phyloP scores from a whole-genome alignment of 2,797 vertebrate species.

The Falco naumanni region DNA sequence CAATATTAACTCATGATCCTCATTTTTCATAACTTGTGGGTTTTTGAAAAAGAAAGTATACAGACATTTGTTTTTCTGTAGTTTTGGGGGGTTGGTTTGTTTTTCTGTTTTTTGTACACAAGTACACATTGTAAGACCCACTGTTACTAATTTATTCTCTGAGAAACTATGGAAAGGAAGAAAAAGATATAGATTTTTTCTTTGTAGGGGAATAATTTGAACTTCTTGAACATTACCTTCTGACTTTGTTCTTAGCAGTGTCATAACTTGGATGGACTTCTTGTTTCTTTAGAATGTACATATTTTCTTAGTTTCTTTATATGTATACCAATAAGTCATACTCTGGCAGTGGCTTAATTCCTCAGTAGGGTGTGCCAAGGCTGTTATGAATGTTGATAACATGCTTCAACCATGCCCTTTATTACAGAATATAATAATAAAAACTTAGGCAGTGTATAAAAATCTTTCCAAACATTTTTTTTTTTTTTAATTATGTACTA shows the following conservation, averaged over 20 bases:
- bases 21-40: background rate
- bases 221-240: background rate
- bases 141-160: background rate
- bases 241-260: background rate
- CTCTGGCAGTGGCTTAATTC: background rate
- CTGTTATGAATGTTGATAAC: background rate
- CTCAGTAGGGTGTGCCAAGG: background rate
- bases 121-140: background rate
- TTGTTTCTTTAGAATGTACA: background rate
- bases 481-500: background rate
- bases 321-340: background rate
- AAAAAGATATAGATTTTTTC: background rate
- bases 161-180: background rate
- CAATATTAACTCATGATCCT: background rate
- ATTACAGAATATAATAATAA: background rate
- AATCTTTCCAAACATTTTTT: background rate
- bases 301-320: background rate
- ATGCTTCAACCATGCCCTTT: background rate
- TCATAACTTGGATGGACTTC: background rate
- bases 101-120: background rate
- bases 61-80: background rate
- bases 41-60: background rate
- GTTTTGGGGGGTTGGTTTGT: background rate
- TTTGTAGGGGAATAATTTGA: background rate
- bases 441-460: background rate